Evolutionary conservation across 2,888 invertebrate species (phyloP).

Genomic region (Thymelicus acteon): DNA sequence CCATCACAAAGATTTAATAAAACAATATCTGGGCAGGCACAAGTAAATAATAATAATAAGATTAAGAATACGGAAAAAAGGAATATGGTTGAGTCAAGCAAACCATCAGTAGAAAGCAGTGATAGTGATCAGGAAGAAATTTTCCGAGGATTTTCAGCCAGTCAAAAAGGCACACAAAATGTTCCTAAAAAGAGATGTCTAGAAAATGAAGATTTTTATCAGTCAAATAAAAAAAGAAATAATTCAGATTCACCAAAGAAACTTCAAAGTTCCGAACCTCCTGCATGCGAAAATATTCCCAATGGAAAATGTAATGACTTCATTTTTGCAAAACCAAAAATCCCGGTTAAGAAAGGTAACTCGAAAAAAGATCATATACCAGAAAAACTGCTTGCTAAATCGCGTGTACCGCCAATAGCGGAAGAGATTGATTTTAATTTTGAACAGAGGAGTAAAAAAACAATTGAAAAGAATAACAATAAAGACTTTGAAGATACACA

Average conservation of each 20-base stretch:
- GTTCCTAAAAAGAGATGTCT: slow-evolving; percentile 48
- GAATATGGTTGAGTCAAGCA: slow-evolving; percentile 1
- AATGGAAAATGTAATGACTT: slow-evolving; percentile 50
- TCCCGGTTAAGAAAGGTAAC: slow-evolving; percentile 56
- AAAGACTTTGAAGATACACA: slow-evolving; percentile 12
- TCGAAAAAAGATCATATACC: slow-evolving; percentile 37
- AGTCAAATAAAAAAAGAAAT: slow-evolving; percentile 52
- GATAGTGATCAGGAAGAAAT: slow-evolving; percentile 38
- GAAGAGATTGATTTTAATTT: slow-evolving; percentile 1
- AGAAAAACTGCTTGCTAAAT: slow-evolving; percentile 30
- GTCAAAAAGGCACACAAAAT: slow-evolving; percentile 2
- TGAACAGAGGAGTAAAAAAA: not conserved
- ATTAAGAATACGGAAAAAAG: slow-evolving; percentile 10
- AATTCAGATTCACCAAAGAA: slow-evolving; percentile 43
- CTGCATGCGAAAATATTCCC: not conserved
- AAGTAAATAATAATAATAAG: slow-evolving; percentile 16
- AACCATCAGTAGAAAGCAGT: slow-evolving; percentile 25
- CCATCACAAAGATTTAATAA: slow-evolving; percentile 68
- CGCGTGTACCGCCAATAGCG: slow-evolving; percentile 9
- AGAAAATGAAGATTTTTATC: slow-evolving; percentile 14
- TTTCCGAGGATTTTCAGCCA: slow-evolving; percentile 2
- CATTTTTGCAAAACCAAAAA: slow-evolving; percentile 62
- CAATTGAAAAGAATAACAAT: not conserved
- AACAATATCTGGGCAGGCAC: slow-evolving; percentile 40
- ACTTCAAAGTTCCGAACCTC: not conserved